Conservation (phyloP, 2,113 vertebrate genomes). For the Charadrius vociferus region DNA sequence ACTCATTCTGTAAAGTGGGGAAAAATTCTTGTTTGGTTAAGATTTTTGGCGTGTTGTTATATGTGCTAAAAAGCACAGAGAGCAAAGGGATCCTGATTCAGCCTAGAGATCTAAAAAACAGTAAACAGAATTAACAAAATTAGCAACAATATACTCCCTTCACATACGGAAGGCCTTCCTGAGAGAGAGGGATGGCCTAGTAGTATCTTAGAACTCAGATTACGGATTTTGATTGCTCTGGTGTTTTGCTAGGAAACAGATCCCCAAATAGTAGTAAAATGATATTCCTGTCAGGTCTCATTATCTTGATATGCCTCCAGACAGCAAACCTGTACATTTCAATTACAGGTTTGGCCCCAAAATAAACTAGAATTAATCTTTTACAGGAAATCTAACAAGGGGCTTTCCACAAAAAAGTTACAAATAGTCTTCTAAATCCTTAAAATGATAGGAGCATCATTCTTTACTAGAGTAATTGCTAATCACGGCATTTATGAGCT, state of each 20-base stretch:
- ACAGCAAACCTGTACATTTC: background rate
- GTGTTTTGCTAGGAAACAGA: background rate
- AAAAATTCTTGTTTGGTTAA: background rate
- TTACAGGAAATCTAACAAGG: background rate
- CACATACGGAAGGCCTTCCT: background rate
- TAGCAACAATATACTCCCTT: background rate
- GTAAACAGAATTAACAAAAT: background rate
- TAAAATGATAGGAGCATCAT: background rate
- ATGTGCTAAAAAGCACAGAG: background rate
- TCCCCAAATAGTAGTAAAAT: background rate
- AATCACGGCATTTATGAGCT: background rate
- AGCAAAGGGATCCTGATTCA: background rate
- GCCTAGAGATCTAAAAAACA: background rate
- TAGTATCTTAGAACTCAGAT: background rate
- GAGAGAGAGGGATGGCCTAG: background rate
- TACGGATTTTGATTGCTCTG: background rate
- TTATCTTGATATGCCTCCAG: background rate
- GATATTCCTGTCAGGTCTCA: background rate
- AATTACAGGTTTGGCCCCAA: background rate
- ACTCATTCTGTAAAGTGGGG: background rate
- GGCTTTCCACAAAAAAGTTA: background rate
- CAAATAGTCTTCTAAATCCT: background rate
- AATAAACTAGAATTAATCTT: background rate
- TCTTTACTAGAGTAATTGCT: background rate
- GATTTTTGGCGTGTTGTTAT: fast-evolving